Percentiles rank a stretch among this genome's conserved stretches.
Conservation (phyloP, 2,113 vertebrate genomes). For the Coptodon bakossiorum region DNA sequence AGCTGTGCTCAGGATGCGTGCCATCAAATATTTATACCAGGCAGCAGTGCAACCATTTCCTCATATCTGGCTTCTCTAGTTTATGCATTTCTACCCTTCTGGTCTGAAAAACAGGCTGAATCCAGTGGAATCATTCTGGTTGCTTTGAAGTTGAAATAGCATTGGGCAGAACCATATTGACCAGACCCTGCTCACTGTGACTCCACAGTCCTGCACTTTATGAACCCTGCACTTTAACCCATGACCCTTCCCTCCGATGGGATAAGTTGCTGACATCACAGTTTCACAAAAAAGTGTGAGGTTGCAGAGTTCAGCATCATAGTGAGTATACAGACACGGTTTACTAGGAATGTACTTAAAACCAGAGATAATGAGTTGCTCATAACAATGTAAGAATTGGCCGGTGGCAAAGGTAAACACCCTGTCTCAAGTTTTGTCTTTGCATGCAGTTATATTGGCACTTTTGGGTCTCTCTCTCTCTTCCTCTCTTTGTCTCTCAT, state of each 20-base stretch:
- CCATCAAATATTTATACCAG: constrained; percentile 3
- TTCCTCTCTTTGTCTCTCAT: background rate
- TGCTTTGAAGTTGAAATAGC: constrained; percentile 54
- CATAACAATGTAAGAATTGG: background rate
- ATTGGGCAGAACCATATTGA: constrained; percentile 29
- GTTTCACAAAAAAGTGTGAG: background rate
- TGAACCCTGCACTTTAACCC: constrained; percentile 28
- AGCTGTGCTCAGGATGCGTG: background rate
- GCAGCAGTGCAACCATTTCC: constrained; percentile 35
- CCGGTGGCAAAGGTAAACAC: constrained; percentile 5
- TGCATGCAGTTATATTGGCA: background rate
- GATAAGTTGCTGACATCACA: background rate
- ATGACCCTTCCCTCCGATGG: background rate
- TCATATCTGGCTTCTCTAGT: constrained; percentile 31
- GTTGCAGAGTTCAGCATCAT: background rate
- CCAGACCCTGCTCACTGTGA: constrained; percentile 29
- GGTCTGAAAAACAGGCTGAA: constrained; percentile 42
- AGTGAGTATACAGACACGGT: background rate
- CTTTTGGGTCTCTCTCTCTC: background rate
- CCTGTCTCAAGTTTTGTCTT: constrained; percentile 16
- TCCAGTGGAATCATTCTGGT: constrained; percentile 57
- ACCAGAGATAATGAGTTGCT: constrained; percentile 17
- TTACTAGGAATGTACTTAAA: constrained; percentile 1
- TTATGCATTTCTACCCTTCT: background rate
- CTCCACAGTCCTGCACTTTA: constrained; percentile 19